A percentile compares a stretch with the other conserved stretches of the same genome.
Evolutionary conservation across 2,113 vertebrate genomes (phyloP).

Genomic region (Mellivora capensis): DNA sequence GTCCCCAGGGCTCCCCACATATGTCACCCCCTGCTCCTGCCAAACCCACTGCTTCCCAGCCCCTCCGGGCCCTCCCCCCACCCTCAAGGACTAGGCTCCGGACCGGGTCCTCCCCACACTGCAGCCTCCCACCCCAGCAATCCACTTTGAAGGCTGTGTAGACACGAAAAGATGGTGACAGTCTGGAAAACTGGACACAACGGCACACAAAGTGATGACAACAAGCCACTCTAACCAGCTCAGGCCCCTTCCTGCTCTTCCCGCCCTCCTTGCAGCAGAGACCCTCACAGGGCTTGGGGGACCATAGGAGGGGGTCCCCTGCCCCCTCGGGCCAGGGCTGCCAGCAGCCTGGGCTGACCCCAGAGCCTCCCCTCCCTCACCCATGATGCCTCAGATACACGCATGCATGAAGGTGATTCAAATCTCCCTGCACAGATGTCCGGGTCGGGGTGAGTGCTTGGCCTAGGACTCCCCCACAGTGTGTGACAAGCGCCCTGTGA

Average conservation of each 20-base stretch:
- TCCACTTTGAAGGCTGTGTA: not conserved
- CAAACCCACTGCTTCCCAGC: constrained; percentile 74
- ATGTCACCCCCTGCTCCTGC: constrained; percentile 81
- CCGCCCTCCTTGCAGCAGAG: not conserved
- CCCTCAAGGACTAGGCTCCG: constrained; percentile 38
- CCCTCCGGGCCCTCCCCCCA: constrained; percentile 60
- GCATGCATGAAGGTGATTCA: not conserved
- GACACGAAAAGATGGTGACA: not conserved
- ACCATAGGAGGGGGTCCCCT: not conserved
- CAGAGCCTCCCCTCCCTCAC: not conserved
- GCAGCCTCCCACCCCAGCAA: not conserved
- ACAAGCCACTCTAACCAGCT: not conserved
- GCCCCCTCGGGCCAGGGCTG: accelerated
- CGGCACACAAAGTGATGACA: not conserved
- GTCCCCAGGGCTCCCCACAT: constrained; percentile 80
- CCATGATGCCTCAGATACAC: not conserved
- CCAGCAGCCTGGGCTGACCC: not conserved
- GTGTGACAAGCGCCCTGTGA: not conserved
- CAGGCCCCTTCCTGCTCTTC: not conserved
- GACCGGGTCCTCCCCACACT: not conserved
- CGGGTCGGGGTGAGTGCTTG: not conserved
- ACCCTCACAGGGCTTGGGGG: too few relatives aligned
- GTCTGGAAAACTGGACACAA: not conserved
- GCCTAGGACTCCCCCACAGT: too few relatives aligned
- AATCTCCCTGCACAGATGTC: not conserved